Evolutionary conservation across 1,140 invertebrate species (phyloP).

Genomic region (Piezodorus guildinii): DNA sequence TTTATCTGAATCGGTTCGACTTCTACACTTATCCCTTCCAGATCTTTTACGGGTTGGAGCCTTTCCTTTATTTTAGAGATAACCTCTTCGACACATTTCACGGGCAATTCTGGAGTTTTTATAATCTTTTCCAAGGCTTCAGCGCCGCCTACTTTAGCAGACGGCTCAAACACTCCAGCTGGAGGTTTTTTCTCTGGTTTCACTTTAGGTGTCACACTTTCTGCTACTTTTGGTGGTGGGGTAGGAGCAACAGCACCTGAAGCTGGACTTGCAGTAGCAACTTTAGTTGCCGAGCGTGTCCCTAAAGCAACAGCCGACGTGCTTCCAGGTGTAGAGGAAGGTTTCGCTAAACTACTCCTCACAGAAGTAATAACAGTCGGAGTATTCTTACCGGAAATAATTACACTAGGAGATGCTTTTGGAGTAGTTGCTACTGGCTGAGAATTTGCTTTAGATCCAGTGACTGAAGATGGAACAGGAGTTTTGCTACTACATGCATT

Average conservation of each 20-base stretch:
- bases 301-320: not conserved
- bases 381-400: too few relatives aligned
- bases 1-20: slow-evolving; percentile 16
- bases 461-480: too few relatives aligned
- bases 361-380: too few relatives aligned
- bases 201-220: not conserved
- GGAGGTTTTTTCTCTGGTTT: slow-evolving; percentile 28
- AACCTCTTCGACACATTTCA: slow-evolving; percentile 20
- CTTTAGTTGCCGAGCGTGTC: slow-evolving; percentile 20
- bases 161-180: slow-evolving; percentile 30
- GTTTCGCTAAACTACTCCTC: too few relatives aligned
- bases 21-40: not conserved
- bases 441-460: too few relatives aligned
- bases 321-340: too few relatives aligned
- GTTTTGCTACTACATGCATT: too few relatives aligned
- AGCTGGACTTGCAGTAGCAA: not conserved
- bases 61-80: slow-evolving; percentile 24
- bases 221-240: not conserved
- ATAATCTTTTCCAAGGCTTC: slow-evolving; percentile 3
- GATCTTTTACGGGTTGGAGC: slow-evolving; percentile 14
- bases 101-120: slow-evolving; percentile 6
- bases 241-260: slow-evolving; percentile 21
- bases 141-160: slow-evolving; percentile 13
- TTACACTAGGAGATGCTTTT: too few relatives aligned
- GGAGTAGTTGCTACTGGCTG: too few relatives aligned